These are phyloP conservation scores for Calephelis perditalis DNA, from an alignment of 2,888 invertebrate species.

Conservation along the genomic window DNA sequence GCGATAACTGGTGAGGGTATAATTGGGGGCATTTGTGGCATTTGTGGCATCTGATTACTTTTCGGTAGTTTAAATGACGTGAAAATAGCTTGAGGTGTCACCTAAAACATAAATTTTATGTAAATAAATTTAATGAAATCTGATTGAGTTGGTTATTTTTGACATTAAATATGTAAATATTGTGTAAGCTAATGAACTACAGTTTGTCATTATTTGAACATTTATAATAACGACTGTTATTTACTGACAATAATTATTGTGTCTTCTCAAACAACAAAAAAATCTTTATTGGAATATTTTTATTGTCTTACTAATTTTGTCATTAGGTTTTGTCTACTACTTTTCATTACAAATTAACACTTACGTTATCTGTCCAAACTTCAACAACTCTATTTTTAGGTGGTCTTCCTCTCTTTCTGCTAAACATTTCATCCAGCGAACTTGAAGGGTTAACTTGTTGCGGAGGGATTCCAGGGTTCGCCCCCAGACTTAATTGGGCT, in stretches of 20 bases:
- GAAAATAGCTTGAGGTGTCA: conserved; percentile 93
- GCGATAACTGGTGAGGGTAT: conserved; percentile 60
- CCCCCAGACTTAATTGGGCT: conserved; percentile 61
- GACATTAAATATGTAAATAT: too few relatives aligned
- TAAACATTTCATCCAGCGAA: conserved; percentile 93
- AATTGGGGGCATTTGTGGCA: conserved; percentile 53
- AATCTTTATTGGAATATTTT: too few relatives aligned
- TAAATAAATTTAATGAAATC: too few relatives aligned
- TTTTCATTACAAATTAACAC: conserved; percentile 39
- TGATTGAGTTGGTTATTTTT: too few relatives aligned
- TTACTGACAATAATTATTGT: conserved; percentile 13
- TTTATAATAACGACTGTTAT: conserved; percentile 13
- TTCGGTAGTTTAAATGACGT: conserved; percentile 95
- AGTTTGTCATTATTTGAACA: too few relatives aligned
- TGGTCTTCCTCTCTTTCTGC: conserved; percentile 95
- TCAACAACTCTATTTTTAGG: conserved; percentile 97
- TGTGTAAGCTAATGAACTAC: too few relatives aligned
- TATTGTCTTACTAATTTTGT: too few relatives aligned
- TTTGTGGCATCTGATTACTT: conserved; percentile 60
- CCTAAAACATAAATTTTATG: conserved; percentile 44
- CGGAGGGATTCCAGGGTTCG: conserved; percentile 53
- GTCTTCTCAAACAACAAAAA: too few relatives aligned
- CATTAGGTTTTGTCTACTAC: neutral
- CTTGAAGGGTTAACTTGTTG: conserved; percentile 77
- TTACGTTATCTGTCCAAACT: conserved; percentile 91